A percentile compares a stretch with the other conserved stretches of the same genome.
Evolutionary conservation across 2,797 vertebrate species (phyloP).

Genomic region (Coendou prehensilis): DNA sequence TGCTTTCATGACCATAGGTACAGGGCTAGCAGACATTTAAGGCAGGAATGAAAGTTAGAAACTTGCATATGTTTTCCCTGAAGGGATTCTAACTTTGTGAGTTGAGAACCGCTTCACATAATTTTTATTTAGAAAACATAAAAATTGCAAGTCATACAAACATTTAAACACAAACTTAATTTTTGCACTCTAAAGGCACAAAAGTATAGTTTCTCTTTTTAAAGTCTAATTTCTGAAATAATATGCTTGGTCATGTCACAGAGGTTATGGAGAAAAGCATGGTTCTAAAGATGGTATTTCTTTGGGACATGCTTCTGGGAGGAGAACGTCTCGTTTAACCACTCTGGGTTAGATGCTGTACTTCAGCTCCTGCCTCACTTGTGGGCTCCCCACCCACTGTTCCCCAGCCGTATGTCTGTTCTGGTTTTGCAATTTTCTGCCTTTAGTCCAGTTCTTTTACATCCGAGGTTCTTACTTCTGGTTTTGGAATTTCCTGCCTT

Average conservation of each 20-base stretch:
- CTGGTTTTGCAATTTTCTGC: neutral
- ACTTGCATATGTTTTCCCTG: neutral
- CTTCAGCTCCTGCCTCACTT: neutral
- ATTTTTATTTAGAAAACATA: constrained; percentile 13
- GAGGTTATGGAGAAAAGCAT: neutral
- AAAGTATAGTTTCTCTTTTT: constrained; percentile 48
- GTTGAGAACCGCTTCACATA: constrained; percentile 2
- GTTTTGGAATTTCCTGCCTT: neutral
- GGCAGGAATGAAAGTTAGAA: neutral
- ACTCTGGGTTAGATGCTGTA: neutral
- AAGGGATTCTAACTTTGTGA: neutral
- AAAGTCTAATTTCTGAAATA: constrained; percentile 17
- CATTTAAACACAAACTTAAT: neutral
- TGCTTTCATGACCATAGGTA: constrained; percentile 72
- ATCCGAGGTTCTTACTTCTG: neutral
- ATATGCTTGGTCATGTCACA: constrained; percentile 30
- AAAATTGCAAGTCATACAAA: neutral
- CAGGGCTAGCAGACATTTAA: neutral
- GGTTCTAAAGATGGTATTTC: neutral
- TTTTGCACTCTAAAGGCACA: constrained; percentile 40
- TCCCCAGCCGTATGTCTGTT: neutral
- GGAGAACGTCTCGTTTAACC: neutral
- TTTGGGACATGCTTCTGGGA: neutral
- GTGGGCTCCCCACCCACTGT: neutral
- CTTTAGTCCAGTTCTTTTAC: neutral